Evolutionary conservation across 2,797 vertebrate species (phyloP), one percentile per base, ranked within the genome.

Genomic region (Chelon labrosus): DNA sequence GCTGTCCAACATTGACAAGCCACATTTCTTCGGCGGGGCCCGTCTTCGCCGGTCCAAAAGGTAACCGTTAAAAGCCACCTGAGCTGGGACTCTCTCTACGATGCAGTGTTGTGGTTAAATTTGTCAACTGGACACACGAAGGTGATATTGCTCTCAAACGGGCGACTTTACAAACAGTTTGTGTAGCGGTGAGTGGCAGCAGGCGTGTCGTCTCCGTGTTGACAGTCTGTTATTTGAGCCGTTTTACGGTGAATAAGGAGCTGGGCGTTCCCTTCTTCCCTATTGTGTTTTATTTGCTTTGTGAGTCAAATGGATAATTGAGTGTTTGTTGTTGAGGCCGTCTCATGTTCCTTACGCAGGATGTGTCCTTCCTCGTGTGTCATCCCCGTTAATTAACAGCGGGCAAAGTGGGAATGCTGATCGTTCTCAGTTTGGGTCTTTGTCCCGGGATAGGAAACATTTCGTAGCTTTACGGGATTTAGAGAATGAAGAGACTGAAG

Each of bases 1-100:
- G 0, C 93, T 98, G 70, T 97, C 96, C 82, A 97, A 97, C 95
- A 97, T 98, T 91, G 96, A 95, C 72, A 89, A 96, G 93, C 96
- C 96, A 38, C 95, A 96, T 79, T 96, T 97, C 90, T 94, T 97
- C 82, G 95, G 90, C 14, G 94, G 97, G 83, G 93, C 94, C 70
- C 93, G 95, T 31, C 95, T 98, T 35, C 96, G 97, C 9, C 92
- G 97, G 14, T 98, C 97, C n/a, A 96, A 99, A 91, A 98, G 98
- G 98, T 98, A 94, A 91, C 42, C 22, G 17, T 37, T 76, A 1
- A 12, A 31, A 72, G 59, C 16, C 2, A 7, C 16, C n/a, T n/a
- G 17, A 46, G 16, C 7, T 3, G 2, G 44, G 16, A 7, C 44
- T n/a, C 44, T 47, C n/a, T 19, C 42, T 16, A 7, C 16, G 6